Evolutionary conservation across 35 echinoderm and acorn worm species (phyloP), one percentile per base, ranked within the genome.

Genomic region (Lytechinus variegatus): DNA sequence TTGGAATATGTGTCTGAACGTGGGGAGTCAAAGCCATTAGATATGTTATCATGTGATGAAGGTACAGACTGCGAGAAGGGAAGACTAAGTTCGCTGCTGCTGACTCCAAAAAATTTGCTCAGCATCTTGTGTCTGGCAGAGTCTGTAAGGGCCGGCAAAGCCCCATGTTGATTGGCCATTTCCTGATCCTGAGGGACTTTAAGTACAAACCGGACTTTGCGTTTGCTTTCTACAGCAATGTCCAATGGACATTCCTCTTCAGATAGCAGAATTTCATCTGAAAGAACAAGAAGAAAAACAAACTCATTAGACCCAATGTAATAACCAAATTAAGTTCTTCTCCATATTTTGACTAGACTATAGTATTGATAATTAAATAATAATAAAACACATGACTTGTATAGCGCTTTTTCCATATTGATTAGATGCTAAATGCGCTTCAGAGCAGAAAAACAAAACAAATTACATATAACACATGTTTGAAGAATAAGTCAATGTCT

Each of bases 181-280:
- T 61, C 29, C 9, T 89, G 33, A 27, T 88, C 54, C 21, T 61
- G 96, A n/a, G 95, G 96, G 95, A 97, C 97, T 94, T 96, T 98
- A 57, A 98, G 86, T 52, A 97, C 87, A 96, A 99, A 99, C 14
- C 95, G 72, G 14, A 97, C 61, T 86, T 95, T 97, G 56, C 95
- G 95, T 56, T 92, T 90, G 87, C 95, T 96, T 89, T 97, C 96
- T 16, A 99, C 95, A 24, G 97, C 97, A 54, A 97, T 96, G 88
- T 99, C 98, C 89, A 99, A 53, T 55, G 97, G 98, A 57, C 95
- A 61, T 55, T 99, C 97, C 94, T 99, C 98, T 53, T 94, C 92
- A 53, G 97, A 54, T 72, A 99, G 95, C 61, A 96, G 96, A 72
- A 99, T 99, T 95, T 99, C 97, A 99, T 99, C 98, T 99, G 94